These are phyloP conservation scores for Xestia sexstrigata DNA, from an alignment of 2,888 invertebrate species.

Conservation along the genomic window DNA sequence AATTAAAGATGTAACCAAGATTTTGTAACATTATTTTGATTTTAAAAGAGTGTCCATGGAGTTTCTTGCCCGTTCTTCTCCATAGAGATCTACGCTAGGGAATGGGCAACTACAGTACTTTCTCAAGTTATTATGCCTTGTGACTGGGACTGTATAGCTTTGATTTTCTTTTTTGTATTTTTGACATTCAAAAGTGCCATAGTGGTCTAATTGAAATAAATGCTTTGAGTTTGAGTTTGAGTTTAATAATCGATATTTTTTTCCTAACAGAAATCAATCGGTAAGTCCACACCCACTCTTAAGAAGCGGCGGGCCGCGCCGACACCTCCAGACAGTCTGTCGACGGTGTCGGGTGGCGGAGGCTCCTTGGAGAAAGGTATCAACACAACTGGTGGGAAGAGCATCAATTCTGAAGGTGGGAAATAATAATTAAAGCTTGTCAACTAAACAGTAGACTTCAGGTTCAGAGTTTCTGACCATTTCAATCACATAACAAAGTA, in stretches of 20 bases:
- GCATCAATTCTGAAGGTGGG: slow-evolving; percentile 73
- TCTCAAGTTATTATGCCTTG: no score
- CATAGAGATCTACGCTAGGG: no score
- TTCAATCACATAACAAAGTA: neutral
- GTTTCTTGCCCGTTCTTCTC: no score
- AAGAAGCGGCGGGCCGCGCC: slow-evolving; percentile 93
- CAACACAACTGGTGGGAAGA: slow-evolving; percentile 75
- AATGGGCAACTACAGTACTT: no score
- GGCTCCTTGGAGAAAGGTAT: slow-evolving; percentile 81
- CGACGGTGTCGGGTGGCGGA: slow-evolving; percentile 78
- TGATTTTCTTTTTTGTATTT: no score
- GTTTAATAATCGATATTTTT: neutral
- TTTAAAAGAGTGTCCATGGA: no score
- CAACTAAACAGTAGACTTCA: neutral
- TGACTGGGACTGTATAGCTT: no score
- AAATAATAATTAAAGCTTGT: slow-evolving; percentile 3
- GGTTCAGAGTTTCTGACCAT: neutral
- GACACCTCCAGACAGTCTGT: slow-evolving; percentile 90
- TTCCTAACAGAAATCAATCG: slow-evolving; percentile 77
- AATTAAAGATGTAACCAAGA: no score
- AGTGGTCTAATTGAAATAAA: no score
- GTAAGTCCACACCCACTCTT: slow-evolving; percentile 86
- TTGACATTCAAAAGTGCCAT: no score
- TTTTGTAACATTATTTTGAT: no score
- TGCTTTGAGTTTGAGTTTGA: no score